Conservation (phyloP, 2,113 vertebrate genomes). For the Mohoua ochrocephala region DNA sequence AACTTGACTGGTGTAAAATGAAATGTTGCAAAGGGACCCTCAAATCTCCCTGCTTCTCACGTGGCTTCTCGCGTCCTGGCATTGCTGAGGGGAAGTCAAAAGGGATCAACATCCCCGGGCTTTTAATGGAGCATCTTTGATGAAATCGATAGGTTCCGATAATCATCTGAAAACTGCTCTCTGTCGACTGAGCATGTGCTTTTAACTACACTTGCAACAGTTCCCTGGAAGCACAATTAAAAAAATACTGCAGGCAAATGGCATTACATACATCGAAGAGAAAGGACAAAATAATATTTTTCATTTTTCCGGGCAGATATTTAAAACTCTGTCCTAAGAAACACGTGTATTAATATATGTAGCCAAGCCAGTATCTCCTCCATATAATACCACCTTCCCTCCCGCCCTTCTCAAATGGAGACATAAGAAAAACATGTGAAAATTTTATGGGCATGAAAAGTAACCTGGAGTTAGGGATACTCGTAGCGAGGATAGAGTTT, state of each 20-base stretch:
- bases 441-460: slow-evolving; percentile 55
- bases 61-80: not conserved
- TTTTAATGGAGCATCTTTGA: slow-evolving; percentile 30
- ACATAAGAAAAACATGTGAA: slow-evolving; percentile 60
- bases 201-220: not conserved
- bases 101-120: not conserved
- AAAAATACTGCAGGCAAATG: not conserved
- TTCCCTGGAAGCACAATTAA: not conserved
- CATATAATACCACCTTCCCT: not conserved
- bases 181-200: not conserved
- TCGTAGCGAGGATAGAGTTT: slow-evolving; percentile 38
- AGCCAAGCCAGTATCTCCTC: not conserved
- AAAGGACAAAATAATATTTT: not conserved
- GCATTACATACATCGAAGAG: not conserved
- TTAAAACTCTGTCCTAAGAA: not conserved
- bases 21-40: slow-evolving; percentile 19
- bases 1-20: slow-evolving; percentile 32
- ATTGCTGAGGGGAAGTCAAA: not conserved
- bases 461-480: slow-evolving; percentile 48
- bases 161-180: not conserved
- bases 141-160: slow-evolving; percentile 37
- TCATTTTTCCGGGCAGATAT: not conserved
- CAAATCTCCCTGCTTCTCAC: not conserved
- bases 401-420: slow-evolving; percentile 43
- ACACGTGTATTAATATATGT: not conserved